Evolutionary conservation across 2,888 invertebrate genomes (phyloP), one percentile per base, ranked within the genome.

Genomic region (Vanessa cardui): DNA sequence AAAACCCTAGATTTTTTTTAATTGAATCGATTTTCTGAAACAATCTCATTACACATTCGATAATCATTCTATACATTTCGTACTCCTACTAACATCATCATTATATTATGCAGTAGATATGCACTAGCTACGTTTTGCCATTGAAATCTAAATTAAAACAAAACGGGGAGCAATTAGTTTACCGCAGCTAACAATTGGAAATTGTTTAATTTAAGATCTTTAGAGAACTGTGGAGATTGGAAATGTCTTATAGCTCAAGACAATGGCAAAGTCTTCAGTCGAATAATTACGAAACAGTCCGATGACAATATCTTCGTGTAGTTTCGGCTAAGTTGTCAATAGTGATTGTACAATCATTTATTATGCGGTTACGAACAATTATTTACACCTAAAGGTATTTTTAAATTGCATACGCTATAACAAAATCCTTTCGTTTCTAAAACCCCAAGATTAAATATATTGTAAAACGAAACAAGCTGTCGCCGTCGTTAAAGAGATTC

Each of bases 191-290:
- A 18, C 33, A 6, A 39, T 15, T 62, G 20, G 18, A 33, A 62
- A 50, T 62, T 39, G 50, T 16, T 39, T 50, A 21, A 39, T 56
- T 54, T 26, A 31, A 59, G 7, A 20, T 20, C 31, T 52, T 65
- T 46, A n/a, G n/a, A 59, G 33, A 33, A 60, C 33, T n/a, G 9
- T 56, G n/a, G 52, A 26, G 45, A 65, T 65, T 60, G 52, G 20
- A 60, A 61, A 20, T 45, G 49, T 64, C 58, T 33, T 18, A 16
- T 9, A 31, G n/a, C 39, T 26, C 50, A 50, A 45, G 4, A 52
- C 54, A 20, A 33, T 31, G 44, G 52, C 20, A 60, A 45, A 45
- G n/a, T 16, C 6, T 4, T 45, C 52, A 45, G n/a, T 31, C 7
- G 50, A 52, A 33, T 46, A 21, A 50, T 49, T 49, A 39, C 39